These are phyloP conservation scores for Phylloscopus whistleri DNA, from an alignment of 2,113 vertebrate genomes.

Conservation along the genomic window DNA sequence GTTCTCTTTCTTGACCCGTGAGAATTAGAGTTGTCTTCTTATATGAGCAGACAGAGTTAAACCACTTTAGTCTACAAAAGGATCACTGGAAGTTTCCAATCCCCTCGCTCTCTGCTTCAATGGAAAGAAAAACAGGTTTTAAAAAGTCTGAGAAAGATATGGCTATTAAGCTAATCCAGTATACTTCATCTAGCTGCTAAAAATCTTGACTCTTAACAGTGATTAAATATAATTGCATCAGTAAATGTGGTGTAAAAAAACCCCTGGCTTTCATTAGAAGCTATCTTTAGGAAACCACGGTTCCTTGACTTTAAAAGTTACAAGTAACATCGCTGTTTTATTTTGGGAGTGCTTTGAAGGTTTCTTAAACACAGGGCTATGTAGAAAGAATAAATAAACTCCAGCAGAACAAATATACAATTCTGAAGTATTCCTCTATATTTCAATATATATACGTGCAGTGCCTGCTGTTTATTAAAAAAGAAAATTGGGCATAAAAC, in stretches of 20 bases:
- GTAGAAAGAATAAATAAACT: constrained; percentile 23
- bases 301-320: background rate
- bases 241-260: background rate
- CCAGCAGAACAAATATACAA: constrained; percentile 3
- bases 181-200: background rate
- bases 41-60: background rate
- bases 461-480: background rate
- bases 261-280: background rate
- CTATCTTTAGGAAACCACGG: constrained; percentile 2
- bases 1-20: background rate
- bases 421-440: background rate
- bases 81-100: background rate
- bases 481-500: background rate
- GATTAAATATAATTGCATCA: constrained; percentile 18
- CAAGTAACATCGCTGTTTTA: background rate
- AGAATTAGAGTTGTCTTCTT: background rate
- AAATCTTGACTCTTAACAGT: background rate
- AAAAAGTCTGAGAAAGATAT: background rate
- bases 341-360: background rate
- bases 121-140: background rate
- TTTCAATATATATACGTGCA: background rate
- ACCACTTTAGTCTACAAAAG: background rate
- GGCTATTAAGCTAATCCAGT: background rate
- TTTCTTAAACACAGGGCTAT: background rate
- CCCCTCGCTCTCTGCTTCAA: background rate